Conservation (phyloP, 1,140 invertebrate species). For the Diabrotica undecimpunctata region DNA sequence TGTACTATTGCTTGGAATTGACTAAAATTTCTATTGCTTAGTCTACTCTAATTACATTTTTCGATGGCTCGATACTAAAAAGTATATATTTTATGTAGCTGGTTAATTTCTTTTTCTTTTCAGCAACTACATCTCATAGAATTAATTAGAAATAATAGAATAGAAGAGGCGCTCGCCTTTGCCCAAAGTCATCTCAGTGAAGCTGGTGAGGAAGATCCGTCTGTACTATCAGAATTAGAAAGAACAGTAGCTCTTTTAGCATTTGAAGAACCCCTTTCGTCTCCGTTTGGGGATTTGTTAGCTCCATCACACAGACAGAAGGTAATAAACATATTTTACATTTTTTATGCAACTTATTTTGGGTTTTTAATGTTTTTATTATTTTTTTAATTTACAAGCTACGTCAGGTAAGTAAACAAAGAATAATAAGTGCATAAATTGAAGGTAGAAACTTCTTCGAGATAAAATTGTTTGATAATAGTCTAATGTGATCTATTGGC, state of each 20-base stretch:
- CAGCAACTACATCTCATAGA: constrained; percentile 95
- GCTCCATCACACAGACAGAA: constrained; percentile 90
- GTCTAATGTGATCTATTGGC: too few relatives aligned
- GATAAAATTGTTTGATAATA: too few relatives aligned
- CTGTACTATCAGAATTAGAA: constrained; percentile 71
- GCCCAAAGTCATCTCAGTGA: constrained; percentile 91
- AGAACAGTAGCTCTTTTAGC: constrained; percentile 90
- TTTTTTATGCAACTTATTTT: background rate
- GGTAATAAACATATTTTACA: constrained; percentile 51
- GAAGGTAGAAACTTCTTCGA: too few relatives aligned
- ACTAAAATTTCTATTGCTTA: too few relatives aligned
- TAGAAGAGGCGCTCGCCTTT: constrained; percentile 95
- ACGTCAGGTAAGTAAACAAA: too few relatives aligned
- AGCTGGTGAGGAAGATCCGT: constrained; percentile 84
- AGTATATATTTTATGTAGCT: too few relatives aligned
- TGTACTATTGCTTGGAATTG: too few relatives aligned
- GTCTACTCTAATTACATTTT: too few relatives aligned
- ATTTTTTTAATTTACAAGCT: constrained; percentile 28
- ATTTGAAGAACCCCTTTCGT: constrained; percentile 92
- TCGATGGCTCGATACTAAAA: too few relatives aligned
- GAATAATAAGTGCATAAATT: too few relatives aligned
- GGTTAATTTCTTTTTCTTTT: constrained; percentile 20
- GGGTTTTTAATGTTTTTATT: constrained; percentile 18
- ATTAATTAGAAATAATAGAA: constrained; percentile 79
- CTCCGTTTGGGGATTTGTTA: constrained; percentile 93